Conservation (phyloP, 2,797 vertebrate genomes). For the Coregonus suidteri region DNA sequence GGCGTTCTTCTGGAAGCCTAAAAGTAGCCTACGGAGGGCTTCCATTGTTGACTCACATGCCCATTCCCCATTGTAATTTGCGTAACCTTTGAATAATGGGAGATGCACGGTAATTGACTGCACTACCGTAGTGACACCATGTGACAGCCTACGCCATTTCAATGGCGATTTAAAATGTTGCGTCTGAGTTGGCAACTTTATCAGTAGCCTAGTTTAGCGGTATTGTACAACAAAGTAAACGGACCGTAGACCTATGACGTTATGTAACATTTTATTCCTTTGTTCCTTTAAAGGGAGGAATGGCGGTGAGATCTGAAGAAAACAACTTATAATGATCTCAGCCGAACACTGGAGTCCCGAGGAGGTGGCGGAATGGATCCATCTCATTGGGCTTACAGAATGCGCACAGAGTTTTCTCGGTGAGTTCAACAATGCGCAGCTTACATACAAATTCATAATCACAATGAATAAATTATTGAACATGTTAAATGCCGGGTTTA, state of each 20-base stretch:
- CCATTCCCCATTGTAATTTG: background rate
- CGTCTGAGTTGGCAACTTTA: background rate
- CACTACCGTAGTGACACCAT: background rate
- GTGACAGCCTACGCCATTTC: slow-evolving; percentile 1
- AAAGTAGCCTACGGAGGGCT: no score
- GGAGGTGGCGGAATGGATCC: slow-evolving; percentile 8
- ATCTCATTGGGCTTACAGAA: background rate
- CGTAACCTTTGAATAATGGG: background rate
- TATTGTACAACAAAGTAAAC: background rate
- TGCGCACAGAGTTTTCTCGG: background rate
- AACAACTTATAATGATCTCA: slow-evolving; percentile 3
- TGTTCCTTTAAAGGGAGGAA: background rate
- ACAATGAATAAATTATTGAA: background rate
- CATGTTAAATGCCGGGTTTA: background rate
- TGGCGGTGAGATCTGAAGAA: background rate
- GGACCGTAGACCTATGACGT: background rate
- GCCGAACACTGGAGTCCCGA: background rate
- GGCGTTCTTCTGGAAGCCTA: background rate
- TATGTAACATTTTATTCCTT: background rate
- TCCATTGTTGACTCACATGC: background rate
- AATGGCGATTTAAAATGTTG: slow-evolving; percentile 1
- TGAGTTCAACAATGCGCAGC: background rate
- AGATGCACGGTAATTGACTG: background rate
- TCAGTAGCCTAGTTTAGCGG: background rate
- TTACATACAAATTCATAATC: background rate